phyloP scores from a whole-genome alignment of 1,140 invertebrate genomes.

The Heliothis subflexa region DNA sequence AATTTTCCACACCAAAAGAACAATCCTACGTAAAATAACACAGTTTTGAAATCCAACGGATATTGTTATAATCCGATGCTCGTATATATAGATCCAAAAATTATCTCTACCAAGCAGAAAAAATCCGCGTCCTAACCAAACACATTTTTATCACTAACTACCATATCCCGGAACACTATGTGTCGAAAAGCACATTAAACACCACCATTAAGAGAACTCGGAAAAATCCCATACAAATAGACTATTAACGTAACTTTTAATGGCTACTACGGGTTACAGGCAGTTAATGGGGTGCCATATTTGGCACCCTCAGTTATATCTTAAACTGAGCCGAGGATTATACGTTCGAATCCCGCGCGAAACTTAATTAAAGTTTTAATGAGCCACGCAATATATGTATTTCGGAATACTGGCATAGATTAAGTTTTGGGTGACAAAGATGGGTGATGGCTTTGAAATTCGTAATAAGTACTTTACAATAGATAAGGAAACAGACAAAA shows the following conservation, averaged over 20 bases:
- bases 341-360: slow-evolving; percentile 58
- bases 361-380: slow-evolving; percentile 74
- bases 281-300: slow-evolving; percentile 55
- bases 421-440: background rate
- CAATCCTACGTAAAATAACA: too few species aligned
- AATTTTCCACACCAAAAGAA: too few species aligned
- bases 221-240: slow-evolving; percentile 51
- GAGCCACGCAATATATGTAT: slow-evolving; percentile 59
- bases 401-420: slow-evolving; percentile 47
- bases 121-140: slow-evolving; percentile 10
- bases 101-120: background rate
- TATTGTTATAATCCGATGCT: background rate
- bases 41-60: background rate
- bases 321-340: slow-evolving; percentile 53
- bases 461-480: too few species aligned
- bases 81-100: background rate
- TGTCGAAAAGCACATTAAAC: slow-evolving; percentile 43
- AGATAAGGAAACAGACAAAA: too few species aligned
- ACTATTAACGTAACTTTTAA: slow-evolving; percentile 52
- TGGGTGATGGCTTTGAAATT: background rate
- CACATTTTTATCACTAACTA: slow-evolving; percentile 11
- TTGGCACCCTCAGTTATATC: slow-evolving; percentile 58
- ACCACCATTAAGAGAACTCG: slow-evolving; percentile 38
- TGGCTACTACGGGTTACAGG: slow-evolving; percentile 36
- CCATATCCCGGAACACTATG: slow-evolving; percentile 2